Evolutionary conservation across 2,113 vertebrate species (phyloP).

Genomic region (Nanorana parkeri): DNA sequence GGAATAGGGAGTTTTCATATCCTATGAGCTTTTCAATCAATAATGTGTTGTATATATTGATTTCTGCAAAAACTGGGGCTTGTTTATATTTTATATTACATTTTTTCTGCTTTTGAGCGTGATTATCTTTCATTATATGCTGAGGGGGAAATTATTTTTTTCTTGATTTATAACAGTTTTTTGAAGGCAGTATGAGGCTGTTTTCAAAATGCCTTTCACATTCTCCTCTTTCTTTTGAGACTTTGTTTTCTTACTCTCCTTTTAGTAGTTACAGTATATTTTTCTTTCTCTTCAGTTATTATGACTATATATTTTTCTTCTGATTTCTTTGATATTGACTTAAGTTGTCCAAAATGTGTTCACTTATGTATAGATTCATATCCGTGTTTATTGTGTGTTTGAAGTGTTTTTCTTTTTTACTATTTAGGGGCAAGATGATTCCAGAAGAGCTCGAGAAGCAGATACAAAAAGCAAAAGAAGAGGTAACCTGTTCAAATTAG

Average conservation of each 20-base stretch:
- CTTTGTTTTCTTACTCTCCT: background rate
- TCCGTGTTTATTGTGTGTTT: background rate
- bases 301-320: too few relatives aligned
- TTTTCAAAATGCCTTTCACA: too few relatives aligned
- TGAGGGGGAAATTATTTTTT: too few relatives aligned
- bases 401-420: slow-evolving; percentile 62
- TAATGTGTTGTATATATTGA: background rate
- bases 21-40: background rate
- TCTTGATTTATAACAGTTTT: too few relatives aligned
- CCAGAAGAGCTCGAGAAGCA: slow-evolving; percentile 82
- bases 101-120: background rate
- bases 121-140: background rate
- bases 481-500: slow-evolving; percentile 68
- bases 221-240: background rate
- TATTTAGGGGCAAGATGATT: slow-evolving; percentile 85
- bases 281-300: too few relatives aligned
- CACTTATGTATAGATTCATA: background rate
- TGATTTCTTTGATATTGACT: too few relatives aligned
- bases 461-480: slow-evolving; percentile 73
- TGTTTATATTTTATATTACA: background rate
- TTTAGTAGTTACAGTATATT: too few relatives aligned
- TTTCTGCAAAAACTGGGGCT: background rate
- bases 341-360: too few relatives aligned
- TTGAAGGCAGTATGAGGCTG: too few relatives aligned
- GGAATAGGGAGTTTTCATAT: background rate